Conservation (phyloP, 2,888 invertebrate genomes). For the Dermolepida albohirtum region DNA sequence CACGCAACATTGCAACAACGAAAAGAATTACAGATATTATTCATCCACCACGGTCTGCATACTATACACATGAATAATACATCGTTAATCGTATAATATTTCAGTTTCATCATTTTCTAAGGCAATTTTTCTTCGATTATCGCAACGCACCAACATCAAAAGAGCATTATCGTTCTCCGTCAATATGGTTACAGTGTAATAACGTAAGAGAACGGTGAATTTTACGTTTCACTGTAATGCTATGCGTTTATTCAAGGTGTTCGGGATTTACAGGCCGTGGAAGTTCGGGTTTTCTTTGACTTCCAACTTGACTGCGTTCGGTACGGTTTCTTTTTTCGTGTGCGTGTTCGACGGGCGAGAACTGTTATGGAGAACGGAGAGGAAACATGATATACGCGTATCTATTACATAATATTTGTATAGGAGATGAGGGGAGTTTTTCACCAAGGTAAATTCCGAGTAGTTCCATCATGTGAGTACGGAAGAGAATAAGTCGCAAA, state of each 20-base stretch:
- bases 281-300: conserved; percentile 10
- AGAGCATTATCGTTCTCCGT: too few species aligned
- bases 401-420: conserved; percentile 7
- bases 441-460: neutral
- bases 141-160: too few species aligned
- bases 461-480: neutral
- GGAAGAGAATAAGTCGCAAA: too few species aligned
- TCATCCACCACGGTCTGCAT: too few species aligned
- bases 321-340: neutral
- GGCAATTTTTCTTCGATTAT: too few species aligned
- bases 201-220: conserved; percentile 3
- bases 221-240: conserved; percentile 19
- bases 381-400: conserved; percentile 21
- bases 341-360: conserved; percentile 9
- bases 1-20: too few species aligned
- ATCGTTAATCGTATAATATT: too few species aligned
- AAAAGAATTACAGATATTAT: too few species aligned
- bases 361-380: conserved; percentile 9
- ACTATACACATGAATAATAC: too few species aligned
- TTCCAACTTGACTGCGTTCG: neutral
- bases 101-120: too few species aligned
- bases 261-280: conserved; percentile 3
- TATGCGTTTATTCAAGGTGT: conserved; percentile 29
- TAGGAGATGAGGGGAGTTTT: neutral
- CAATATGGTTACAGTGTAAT: conserved; percentile 5